phyloP scores from a whole-genome alignment of 2,888 invertebrate species.

The Opisthograptis luteolata region DNA sequence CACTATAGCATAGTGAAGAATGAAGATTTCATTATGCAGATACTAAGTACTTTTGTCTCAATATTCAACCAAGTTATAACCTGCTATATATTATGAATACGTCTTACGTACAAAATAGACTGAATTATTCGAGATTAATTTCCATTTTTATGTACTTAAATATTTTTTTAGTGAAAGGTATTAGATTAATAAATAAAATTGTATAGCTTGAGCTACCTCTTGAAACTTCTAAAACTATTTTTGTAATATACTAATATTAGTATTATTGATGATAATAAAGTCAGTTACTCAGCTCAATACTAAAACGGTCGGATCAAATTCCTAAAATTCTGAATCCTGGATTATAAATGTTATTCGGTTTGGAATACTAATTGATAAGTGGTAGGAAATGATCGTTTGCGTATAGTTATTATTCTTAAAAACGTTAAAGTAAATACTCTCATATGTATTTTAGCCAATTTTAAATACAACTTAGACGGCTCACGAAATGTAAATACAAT shows the following conservation, averaged over 20 bases:
- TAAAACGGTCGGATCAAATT: constrained; percentile 45
- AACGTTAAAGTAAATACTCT: constrained; percentile 6
- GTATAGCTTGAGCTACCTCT: constrained; percentile 76
- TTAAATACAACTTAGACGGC: too few species aligned
- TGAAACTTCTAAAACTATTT: constrained; percentile 75
- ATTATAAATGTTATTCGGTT: constrained; percentile 12
- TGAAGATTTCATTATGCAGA: neutral
- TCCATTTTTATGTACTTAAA: constrained; percentile 55
- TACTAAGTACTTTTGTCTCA: too few species aligned
- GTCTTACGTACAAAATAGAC: constrained; percentile 22
- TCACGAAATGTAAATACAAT: too few species aligned
- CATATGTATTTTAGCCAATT: too few species aligned
- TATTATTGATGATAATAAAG: constrained; percentile 50
- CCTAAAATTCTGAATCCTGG: constrained; percentile 25
- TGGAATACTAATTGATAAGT: constrained; percentile 29
- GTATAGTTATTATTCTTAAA: constrained; percentile 20
- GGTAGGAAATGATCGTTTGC: constrained; percentile 27
- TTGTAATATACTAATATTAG: constrained; percentile 69
- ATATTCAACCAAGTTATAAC: too few species aligned
- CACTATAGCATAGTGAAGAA: neutral
- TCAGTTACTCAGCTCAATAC: constrained; percentile 44
- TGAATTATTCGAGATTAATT: constrained; percentile 35
- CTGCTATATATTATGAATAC: constrained; percentile 5
- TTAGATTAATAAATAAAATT: constrained; percentile 50
- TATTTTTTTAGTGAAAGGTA: constrained; percentile 54